These are phyloP conservation scores for Latheticus oryzae DNA, from an alignment of 2,888 invertebrate genomes.

Conservation along the genomic window DNA sequence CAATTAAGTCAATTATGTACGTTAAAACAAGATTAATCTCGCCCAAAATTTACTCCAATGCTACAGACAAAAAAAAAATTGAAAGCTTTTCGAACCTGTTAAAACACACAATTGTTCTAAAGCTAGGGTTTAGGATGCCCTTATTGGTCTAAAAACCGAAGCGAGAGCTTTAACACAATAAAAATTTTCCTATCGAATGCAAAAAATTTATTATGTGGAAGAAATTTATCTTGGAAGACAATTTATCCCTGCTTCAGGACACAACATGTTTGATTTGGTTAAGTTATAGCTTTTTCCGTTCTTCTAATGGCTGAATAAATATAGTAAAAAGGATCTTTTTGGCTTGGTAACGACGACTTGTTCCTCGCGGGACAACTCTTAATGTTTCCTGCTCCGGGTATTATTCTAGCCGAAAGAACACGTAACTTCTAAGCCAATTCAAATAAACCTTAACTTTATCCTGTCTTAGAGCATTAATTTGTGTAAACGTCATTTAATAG, in stretches of 20 bases:
- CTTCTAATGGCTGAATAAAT: constrained; percentile 28
- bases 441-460: constrained; percentile 7
- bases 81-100: too few species aligned
- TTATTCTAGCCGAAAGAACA: constrained; percentile 26
- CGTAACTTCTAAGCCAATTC: constrained; percentile 14
- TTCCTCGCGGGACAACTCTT: constrained; percentile 10
- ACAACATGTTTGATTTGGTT: constrained; percentile 9
- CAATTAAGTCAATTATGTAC: too few species aligned
- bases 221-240: background rate
- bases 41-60: too few species aligned
- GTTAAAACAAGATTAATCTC: too few species aligned
- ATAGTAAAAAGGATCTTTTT: constrained; percentile 9
- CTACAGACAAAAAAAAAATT: too few species aligned
- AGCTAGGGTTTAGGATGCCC: too few species aligned
- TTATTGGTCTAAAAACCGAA: constrained; percentile 6
- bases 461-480: constrained; percentile 17
- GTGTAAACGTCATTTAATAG: constrained; percentile 15
- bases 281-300: constrained; percentile 20
- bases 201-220: background rate
- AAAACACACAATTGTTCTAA: too few species aligned
- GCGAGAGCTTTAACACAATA: background rate
- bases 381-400: constrained; percentile 12
- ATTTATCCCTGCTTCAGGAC: background rate
- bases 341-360: constrained; percentile 22
- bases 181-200: background rate